Evolutionary conservation across 2,888 invertebrate species (phyloP), one percentile per base, ranked within the genome.

Genomic region (Cheilosia impressa): DNA sequence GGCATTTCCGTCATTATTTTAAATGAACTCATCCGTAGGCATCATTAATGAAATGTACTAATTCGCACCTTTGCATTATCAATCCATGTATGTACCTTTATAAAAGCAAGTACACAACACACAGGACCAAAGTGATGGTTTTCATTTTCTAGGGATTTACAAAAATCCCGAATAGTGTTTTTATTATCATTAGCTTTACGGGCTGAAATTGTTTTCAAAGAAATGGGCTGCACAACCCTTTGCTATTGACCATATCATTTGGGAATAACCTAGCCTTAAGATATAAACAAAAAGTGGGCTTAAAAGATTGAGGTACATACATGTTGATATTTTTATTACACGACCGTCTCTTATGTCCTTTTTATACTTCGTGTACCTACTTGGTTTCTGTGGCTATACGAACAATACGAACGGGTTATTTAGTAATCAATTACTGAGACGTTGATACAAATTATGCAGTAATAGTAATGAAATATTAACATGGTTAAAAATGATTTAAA

Each of bases 121-220:
- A 41, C 19, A 55, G 6, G 4, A 19, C 69, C 34, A 65, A 79
- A 69, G 62, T 73, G 43, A 69, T 13, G 85, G 71, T 76, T 77
- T 85, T 81, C 85, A 85, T 85, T 85, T 85, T 81, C 85, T 85
- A 43, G 72, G 85, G 85, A 85, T 81, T 81, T 76, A 24, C 80
- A 31, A 58, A 77, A 77, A 85, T 66, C 85, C 85, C 85, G 27
- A 81, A 77, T 85, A 85, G 76, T 72, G 66, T 72, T 78, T 78
- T 85, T 84, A 84, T 84, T 79, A 84, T 79, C 83, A 85, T 85
- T 81, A 85, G 72, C 80, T 85, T 52, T 45, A 77, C 45, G 52
- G 45, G 38, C 13, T 4, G 13, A 45, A 60, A 60, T 63, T 69
- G 60, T 72, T 55, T 69, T 50, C 43, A 22, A 24, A 55, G 27